A percentile compares a stretch with the other conserved stretches of the same genome.
Conservation (phyloP, 2,888 invertebrate genomes). For the Coelogynopora nodosa region DNA sequence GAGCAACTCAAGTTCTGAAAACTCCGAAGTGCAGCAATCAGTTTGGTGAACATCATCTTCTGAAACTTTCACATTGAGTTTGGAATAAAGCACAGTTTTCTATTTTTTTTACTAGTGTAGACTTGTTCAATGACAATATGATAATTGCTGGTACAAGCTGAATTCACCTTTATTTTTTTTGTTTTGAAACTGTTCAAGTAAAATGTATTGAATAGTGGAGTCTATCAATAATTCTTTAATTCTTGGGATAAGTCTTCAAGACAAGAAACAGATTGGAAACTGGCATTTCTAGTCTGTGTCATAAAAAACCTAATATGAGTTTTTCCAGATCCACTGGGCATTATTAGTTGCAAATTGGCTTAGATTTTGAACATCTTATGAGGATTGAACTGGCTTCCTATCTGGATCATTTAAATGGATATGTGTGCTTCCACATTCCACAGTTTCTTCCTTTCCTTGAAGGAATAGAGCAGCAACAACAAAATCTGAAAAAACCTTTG, state of each 20-base stretch:
- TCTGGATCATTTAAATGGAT: not conserved
- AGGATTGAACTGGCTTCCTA: not conserved
- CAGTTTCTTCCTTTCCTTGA: not conserved
- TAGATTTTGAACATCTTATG: not conserved
- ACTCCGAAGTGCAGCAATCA: not conserved
- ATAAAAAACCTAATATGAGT: not conserved
- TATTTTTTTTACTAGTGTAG: not conserved
- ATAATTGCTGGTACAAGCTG: not conserved
- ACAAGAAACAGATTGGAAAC: conserved; percentile 3
- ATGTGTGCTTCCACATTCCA: not conserved
- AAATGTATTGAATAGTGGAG: not conserved
- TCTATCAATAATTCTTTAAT: not conserved
- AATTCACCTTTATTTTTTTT: not conserved
- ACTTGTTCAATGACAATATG: not conserved
- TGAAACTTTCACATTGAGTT: no score
- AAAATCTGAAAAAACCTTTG: not conserved
- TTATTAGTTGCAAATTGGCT: not conserved
- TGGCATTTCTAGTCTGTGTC: not conserved
- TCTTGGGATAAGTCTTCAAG: not conserved
- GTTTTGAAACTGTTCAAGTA: not conserved
- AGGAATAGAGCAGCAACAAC: not conserved
- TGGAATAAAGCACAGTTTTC: not conserved
- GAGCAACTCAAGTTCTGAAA: not conserved
- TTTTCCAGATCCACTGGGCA: not conserved
- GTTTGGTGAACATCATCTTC: not conserved